These are phyloP conservation scores for Ferrisia virgata DNA, from an alignment of 2,888 invertebrate genomes.

Conservation along the genomic window DNA sequence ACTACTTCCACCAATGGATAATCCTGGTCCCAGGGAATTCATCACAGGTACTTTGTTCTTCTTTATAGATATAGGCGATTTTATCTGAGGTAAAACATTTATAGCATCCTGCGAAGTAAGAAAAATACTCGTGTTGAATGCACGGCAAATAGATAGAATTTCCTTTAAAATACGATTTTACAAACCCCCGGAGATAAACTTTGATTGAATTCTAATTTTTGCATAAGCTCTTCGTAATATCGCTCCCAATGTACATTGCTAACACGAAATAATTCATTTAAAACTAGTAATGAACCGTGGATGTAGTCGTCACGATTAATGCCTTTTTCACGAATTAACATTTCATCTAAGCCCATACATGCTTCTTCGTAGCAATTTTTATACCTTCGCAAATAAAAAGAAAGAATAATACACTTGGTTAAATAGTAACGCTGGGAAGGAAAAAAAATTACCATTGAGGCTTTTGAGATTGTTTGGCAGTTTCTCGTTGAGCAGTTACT, in stretches of 20 bases:
- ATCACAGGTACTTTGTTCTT: conserved; percentile 21
- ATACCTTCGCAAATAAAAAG: conserved; percentile 57
- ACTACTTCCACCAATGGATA: background rate
- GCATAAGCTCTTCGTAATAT: conserved; percentile 71
- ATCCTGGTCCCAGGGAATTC: background rate
- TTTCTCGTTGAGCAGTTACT: conserved; percentile 92
- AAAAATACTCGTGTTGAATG: background rate
- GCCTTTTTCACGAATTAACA: conserved; percentile 66
- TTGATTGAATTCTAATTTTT: conserved; percentile 54
- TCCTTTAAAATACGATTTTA: background rate
- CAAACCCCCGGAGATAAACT: background rate
- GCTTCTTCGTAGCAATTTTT: conserved; percentile 91
- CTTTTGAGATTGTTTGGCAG: conserved; percentile 85
- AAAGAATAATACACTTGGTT: background rate
- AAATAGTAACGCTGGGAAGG: background rate
- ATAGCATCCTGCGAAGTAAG: conserved; percentile 48
- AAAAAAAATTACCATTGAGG: conserved; percentile 67
- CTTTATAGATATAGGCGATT: conserved; percentile 60
- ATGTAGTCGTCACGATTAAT: conserved; percentile 83
- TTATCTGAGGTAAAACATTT: conserved; percentile 59
- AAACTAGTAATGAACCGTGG: conserved; percentile 86
- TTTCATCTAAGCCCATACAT: conserved; percentile 72
- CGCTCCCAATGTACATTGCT: conserved; percentile 85
- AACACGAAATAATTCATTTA: conserved; percentile 90
- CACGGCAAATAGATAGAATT: background rate